These are phyloP conservation scores for Phalacrocorax pelagicus DNA, from an alignment of 2,113 vertebrate species.

Conservation along the genomic window DNA sequence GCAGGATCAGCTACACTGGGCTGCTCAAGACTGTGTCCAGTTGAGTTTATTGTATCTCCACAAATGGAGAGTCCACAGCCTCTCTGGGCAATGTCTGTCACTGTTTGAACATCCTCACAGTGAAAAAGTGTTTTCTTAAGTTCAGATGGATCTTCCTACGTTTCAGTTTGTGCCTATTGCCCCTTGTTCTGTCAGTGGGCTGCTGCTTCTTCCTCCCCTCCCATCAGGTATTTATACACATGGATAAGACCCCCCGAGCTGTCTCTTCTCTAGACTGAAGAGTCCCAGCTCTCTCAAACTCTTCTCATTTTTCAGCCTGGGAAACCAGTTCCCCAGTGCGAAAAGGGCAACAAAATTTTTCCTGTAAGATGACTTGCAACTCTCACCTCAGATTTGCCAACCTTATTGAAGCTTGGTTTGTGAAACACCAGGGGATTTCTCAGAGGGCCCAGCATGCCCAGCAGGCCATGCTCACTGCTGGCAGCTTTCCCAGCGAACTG, in stretches of 20 bases:
- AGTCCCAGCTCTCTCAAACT: not conserved
- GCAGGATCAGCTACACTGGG: not conserved
- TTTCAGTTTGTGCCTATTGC: not conserved
- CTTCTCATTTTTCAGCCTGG: not conserved
- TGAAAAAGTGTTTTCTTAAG: not conserved
- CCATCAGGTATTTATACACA: not conserved
- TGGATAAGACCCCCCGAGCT: not conserved
- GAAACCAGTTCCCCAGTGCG: not conserved
- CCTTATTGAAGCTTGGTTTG: not conserved
- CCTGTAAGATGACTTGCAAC: not conserved
- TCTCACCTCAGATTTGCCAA: not conserved
- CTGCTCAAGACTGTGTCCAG: not conserved
- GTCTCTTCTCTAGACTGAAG: not conserved
- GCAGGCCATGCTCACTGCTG: not conserved
- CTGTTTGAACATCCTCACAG: not conserved
- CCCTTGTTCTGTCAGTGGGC: not conserved
- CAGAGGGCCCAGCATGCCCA: not conserved
- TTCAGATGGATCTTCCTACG: not conserved
- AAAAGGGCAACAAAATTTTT: not conserved
- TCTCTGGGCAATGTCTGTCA: not conserved
- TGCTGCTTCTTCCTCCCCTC: not conserved
- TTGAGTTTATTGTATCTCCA: not conserved
- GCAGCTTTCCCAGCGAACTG: not conserved
- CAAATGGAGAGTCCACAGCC: not conserved
- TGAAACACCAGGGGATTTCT: not conserved